A percentile compares a stretch with the other conserved stretches of the same genome.
Conservation (phyloP, 1,140 invertebrate species). For the Nasonia giraulti region DNA sequence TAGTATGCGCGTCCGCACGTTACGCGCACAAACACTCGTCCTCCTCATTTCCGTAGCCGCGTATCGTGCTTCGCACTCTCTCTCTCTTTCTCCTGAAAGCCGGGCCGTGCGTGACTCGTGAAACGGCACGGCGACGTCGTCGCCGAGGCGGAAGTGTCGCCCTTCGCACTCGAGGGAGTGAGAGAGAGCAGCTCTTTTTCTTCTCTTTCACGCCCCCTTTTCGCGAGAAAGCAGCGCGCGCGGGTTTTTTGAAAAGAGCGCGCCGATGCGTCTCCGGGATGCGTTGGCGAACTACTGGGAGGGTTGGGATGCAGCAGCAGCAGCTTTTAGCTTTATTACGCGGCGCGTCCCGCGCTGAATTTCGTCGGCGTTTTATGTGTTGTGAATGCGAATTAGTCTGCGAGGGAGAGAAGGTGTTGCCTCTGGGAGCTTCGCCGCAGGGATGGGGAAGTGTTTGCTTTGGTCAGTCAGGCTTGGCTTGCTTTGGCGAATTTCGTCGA, state of each 20-base stretch:
- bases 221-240: not conserved
- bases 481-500: not conserved
- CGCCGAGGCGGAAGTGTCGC: constrained; percentile 66
- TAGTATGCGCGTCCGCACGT: constrained; percentile 72
- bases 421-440: not conserved
- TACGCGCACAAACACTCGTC: constrained; percentile 65
- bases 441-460: not conserved
- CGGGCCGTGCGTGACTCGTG: constrained; percentile 45
- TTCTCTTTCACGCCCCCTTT: constrained; percentile 6
- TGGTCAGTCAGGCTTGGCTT: not conserved
- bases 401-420: constrained; percentile 5
- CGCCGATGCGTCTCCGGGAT: constrained; percentile 9
- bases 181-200: not conserved
- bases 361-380: constrained; percentile 5
- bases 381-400: constrained; percentile 10
- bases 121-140: constrained; percentile 59
- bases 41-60: constrained; percentile 56
- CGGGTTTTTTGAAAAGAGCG: constrained; percentile 6
- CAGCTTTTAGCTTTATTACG: constrained; percentile 22
- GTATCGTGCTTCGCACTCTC: constrained; percentile 73
- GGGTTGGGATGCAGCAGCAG: not conserved
- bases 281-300: not conserved
- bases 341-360: not conserved
- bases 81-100: constrained; percentile 2
- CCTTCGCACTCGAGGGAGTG: constrained; percentile 60